Conservation (phyloP, 2,888 invertebrate species). For the Dynastes maya region DNA sequence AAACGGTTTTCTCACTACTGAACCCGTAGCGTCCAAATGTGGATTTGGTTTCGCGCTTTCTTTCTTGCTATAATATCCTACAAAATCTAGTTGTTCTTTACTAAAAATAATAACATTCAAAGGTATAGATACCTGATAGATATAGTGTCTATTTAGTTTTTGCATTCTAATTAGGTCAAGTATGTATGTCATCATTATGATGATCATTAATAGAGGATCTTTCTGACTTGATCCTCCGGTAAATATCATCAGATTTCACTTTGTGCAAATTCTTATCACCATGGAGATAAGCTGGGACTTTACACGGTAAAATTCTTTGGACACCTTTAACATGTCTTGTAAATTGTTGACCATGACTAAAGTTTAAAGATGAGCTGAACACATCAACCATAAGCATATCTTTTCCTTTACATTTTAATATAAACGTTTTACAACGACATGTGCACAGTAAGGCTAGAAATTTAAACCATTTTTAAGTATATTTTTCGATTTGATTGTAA, state of each 20-base stretch:
- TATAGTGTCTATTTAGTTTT: conserved; percentile 1
- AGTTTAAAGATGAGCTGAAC: not conserved
- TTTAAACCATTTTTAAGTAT: conserved; percentile 1
- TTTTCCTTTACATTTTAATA: no score
- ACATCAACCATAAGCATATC: not conserved
- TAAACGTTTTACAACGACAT: conserved; percentile 22
- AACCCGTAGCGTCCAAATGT: not conserved
- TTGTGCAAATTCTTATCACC: conserved; percentile 1
- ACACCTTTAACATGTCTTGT: conserved; percentile 22
- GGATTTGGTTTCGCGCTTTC: conserved; percentile 16
- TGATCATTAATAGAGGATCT: conserved; percentile 20
- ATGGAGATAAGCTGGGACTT: not conserved
- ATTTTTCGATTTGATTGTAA: conserved; percentile 13
- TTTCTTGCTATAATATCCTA: conserved; percentile 6
- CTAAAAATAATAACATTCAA: conserved; percentile 4
- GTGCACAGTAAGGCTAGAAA: not conserved
- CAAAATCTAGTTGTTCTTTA: conserved; percentile 15
- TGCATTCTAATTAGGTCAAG: conserved; percentile 12
- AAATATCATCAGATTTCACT: conserved; percentile 17
- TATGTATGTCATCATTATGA: not conserved
- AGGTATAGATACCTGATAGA: conserved; percentile 18
- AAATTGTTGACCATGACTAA: conserved; percentile 16
- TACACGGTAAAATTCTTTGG: conserved; percentile 6
- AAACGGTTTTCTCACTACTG: conserved; percentile 3
- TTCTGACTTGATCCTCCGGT: conserved; percentile 8